Evolutionary conservation across 1,140 invertebrate genomes (phyloP).

Genomic region (Cepaea nemoralis): DNA sequence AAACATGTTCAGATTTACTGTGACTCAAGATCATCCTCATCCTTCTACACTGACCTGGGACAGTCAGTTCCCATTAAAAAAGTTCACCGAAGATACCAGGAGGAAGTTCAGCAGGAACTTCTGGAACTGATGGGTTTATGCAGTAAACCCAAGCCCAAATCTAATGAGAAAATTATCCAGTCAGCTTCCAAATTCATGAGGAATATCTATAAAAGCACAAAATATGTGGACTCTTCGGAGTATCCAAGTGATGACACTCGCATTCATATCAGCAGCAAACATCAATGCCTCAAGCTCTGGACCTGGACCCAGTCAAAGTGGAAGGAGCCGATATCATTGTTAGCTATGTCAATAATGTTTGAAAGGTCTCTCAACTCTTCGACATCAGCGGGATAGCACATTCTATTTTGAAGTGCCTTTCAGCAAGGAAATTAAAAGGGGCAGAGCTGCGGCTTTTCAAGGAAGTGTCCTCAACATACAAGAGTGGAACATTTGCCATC

Average conservation of each 20-base stretch:
- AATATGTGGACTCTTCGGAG: conserved; percentile 71
- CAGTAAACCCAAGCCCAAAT: conserved; percentile 29
- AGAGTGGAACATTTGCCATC: conserved; percentile 42
- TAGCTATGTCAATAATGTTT: conserved; percentile 86
- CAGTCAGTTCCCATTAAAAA: too few relatives aligned
- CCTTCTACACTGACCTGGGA: too few relatives aligned
- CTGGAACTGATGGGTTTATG: conserved; percentile 36
- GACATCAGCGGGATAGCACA: conserved; percentile 86
- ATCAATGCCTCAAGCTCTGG: conserved; percentile 56
- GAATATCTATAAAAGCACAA: conserved; percentile 88
- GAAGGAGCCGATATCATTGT: conserved; percentile 92
- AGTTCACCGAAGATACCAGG: too few relatives aligned
- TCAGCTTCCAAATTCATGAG: conserved; percentile 90
- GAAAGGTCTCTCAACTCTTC: conserved; percentile 67
- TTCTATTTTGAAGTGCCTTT: conserved; percentile 90
- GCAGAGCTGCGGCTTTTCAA: conserved; percentile 89
- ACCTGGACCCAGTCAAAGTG: conserved; percentile 74
- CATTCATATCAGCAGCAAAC: conserved; percentile 73
- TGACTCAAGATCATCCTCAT: too few relatives aligned
- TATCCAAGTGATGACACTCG: conserved; percentile 19
- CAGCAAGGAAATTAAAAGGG: conserved; percentile 83
- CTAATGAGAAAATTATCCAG: conserved; percentile 68
- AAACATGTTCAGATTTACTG: too few relatives aligned
- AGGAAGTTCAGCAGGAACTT: too few relatives aligned
- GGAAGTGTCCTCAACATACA: conserved; percentile 42